Base-by-base conservation (phyloP, 2,113 vertebrate species). In the Pipra filicauda region DNA sequence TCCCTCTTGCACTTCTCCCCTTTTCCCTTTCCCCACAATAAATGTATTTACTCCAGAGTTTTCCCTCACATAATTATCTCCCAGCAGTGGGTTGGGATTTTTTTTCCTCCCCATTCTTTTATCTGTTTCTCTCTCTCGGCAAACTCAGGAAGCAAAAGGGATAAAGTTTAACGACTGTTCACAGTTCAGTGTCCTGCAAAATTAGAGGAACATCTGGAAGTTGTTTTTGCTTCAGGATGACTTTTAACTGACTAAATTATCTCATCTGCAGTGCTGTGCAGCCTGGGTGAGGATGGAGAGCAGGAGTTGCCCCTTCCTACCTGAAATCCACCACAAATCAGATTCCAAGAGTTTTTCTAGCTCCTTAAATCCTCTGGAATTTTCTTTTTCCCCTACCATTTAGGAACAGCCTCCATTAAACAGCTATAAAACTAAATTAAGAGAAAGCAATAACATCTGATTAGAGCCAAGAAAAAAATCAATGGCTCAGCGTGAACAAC, bases 191-290 rank as follows among this genome's bases (percentile, higher is more conserved):
- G 85, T 96, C 93, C 96, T 94, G 86, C 57, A 93, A 93, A 91
- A 96, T 81, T 51, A 78, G 73, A 72, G 83, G 30, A 84, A 93
- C 91, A 96, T 95, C 93, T 96, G 95, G 95, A 96, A 96, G 54
- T 33, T 43, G 41, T 43, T 96, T 89, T 85, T 84, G 44, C 79
- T 69, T 84, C 41, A 65, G 88, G 67, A 84, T 14, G 20, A 30
- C 48, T 88, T 96, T 90, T 83, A 88, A 71, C 64, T 85, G 85
- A 39, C 30, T 92, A 78, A 95, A 89, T 78, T 69, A 26, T 91
- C 76, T 96, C 88, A 89, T 94, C 91, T 95, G 85, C 33, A 46
- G 64, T n/a, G 51, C 43, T 64, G 55, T 21, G 31, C 20, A 83
- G 85, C 23, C 35, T 85, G 81, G 43, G 4, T 4, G 14, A 93